phyloP scores from a whole-genome alignment of 2,113 vertebrate species.

The Brachyhypopomus occidentalis region DNA sequence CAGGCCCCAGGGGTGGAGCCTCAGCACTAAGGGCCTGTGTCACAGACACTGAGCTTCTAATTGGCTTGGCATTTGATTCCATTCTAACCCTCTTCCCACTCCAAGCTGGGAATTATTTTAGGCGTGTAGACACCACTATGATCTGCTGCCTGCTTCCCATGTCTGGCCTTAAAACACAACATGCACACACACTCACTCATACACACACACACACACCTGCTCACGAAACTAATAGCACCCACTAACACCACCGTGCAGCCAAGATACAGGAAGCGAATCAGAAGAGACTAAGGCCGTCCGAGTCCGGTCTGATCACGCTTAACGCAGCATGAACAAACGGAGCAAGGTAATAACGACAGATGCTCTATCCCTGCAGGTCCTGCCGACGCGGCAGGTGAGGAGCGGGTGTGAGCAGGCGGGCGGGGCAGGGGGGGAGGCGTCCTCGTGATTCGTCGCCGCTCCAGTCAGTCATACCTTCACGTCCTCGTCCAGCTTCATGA shows the following conservation, averaged over 20 bases:
- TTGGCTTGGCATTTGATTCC: constrained; percentile 49
- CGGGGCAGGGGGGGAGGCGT: background rate
- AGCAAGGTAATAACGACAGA: background rate
- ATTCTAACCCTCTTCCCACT: constrained; percentile 68
- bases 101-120: constrained; percentile 73
- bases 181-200: background rate
- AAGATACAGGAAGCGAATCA: too few species aligned
- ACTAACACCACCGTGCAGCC: background rate
- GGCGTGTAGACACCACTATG: constrained; percentile 55
- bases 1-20: constrained; percentile 23
- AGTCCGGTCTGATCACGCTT: too few species aligned
- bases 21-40: constrained; percentile 56
- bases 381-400: background rate
- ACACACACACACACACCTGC: constrained; percentile 8
- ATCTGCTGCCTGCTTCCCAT: constrained; percentile 55
- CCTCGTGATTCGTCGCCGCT: background rate
- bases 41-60: constrained; percentile 62
- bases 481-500: constrained; percentile 99
- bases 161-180: constrained; percentile 19
- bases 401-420: background rate
- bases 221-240: background rate
- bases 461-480: constrained; percentile 84
- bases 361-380: background rate
- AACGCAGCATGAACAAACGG: too few species aligned
- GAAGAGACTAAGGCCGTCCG: too few species aligned